A percentile compares a stretch with the other conserved stretches of the same genome.
Conservation (phyloP, 64 coral and sea anemone genomes). For the Porites lutea region DNA sequence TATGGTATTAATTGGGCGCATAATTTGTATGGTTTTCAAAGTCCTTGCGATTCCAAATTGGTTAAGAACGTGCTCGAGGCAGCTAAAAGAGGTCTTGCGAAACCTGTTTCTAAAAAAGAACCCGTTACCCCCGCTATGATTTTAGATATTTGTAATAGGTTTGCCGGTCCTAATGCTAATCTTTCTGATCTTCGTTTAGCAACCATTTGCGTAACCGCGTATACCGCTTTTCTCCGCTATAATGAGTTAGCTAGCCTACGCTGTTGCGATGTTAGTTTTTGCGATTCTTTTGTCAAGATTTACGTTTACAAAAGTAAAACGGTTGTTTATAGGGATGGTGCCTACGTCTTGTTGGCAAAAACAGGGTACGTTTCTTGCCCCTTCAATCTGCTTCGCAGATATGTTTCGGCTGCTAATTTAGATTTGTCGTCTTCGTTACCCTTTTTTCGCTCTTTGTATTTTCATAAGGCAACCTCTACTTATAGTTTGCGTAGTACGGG, state of each 20-base stretch:
- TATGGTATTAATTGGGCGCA: conserved; percentile 74
- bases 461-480: conserved; percentile 26
- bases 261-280: not conserved
- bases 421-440: conserved; percentile 40
- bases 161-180: no score
- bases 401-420: conserved; percentile 25
- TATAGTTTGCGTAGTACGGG: conserved; percentile 32
- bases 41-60: conserved; percentile 1
- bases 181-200: no score
- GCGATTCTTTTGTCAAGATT: no score
- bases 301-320: no score
- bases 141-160: no score
- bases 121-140: no score
- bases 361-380: no score
- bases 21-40: conserved; percentile 50
- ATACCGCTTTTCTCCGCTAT: conserved; percentile 7
- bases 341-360: no score
- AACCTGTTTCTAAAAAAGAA: no score
- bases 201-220: not conserved
- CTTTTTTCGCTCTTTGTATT: conserved; percentile 44
- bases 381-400: conserved; percentile 57
- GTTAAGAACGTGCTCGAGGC: no score
- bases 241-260: not conserved
- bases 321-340: no score
- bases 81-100: no score